A percentile compares a stretch with the other conserved stretches of the same genome.
Evolutionary conservation across 2,797 vertebrate species (phyloP).

Genomic region (Gallinago stenura): DNA sequence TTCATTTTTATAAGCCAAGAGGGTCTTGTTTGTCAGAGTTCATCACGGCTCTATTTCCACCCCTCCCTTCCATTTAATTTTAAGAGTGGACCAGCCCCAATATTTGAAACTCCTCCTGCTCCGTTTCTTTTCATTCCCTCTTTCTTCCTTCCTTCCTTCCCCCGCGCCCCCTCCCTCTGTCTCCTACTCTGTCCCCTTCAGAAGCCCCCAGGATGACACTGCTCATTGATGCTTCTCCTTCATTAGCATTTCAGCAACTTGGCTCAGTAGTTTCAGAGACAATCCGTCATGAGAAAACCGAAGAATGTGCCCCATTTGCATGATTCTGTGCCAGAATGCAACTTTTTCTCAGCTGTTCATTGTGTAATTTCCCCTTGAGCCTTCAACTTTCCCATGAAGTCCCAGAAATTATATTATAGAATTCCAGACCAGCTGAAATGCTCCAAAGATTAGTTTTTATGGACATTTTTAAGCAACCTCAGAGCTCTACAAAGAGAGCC

Average conservation of each 20-base stretch:
- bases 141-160: constrained; percentile 48
- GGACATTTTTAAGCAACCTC: constrained; percentile 59
- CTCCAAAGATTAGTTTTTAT: constrained; percentile 70
- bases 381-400: constrained; percentile 86
- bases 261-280: constrained; percentile 86
- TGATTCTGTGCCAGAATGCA: constrained; percentile 86
- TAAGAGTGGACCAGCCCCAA: constrained; percentile 24
- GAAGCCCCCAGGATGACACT: constrained; percentile 88
- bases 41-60: background rate
- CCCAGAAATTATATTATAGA: constrained; percentile 81
- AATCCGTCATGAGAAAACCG: constrained; percentile 87
- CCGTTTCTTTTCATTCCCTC: background rate
- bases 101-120: constrained; percentile 57
- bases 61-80: constrained; percentile 11
- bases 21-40: background rate
- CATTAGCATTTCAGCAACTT: constrained; percentile 91
- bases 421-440: constrained; percentile 73
- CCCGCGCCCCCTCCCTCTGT: constrained; percentile 41
- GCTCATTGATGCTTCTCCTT: constrained; percentile 90
- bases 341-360: constrained; percentile 85
- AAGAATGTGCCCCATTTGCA: constrained; percentile 89
- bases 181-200: constrained; percentile 73
- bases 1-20: background rate
- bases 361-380: constrained; percentile 79
- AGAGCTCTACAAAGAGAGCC: constrained; percentile 56